Evolutionary conservation across 2,797 vertebrate species (phyloP).

Genomic region (Scyliorhinus canicula): DNA sequence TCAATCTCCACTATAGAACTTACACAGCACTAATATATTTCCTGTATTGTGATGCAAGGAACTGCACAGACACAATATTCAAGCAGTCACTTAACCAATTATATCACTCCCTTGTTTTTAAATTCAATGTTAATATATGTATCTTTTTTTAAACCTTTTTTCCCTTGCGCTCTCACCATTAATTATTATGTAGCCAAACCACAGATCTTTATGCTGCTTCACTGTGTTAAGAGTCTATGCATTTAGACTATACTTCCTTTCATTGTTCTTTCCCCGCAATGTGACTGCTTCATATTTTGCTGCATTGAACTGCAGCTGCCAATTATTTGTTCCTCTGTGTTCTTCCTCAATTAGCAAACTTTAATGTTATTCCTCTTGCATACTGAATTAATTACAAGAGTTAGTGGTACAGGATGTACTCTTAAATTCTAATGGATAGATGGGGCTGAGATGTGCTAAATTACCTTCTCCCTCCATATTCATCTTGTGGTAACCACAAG

Average conservation of each 20-base stretch:
- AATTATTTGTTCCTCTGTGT: neutral
- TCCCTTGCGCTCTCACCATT: neutral
- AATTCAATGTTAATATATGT: neutral
- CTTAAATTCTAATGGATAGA: neutral
- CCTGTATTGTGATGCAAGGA: neutral
- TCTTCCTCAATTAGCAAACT: neutral
- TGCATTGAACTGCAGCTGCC: neutral
- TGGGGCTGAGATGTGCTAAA: neutral
- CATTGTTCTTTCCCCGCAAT: neutral
- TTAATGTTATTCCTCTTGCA: neutral
- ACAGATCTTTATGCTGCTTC: neutral
- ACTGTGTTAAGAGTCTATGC: neutral
- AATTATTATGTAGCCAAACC: neutral
- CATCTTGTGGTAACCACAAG: neutral
- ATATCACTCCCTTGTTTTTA: neutral
- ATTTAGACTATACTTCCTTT: neutral
- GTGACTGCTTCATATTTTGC: neutral
- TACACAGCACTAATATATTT: neutral
- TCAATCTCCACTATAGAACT: neutral
- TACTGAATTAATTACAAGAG: neutral
- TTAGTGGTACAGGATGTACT: neutral
- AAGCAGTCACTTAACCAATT: neutral
- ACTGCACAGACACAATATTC: neutral
- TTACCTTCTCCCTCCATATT: neutral
- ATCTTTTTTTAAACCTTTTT: neutral